A percentile compares a stretch with the other conserved stretches of the same genome.
Conservation (phyloP, 2,888 invertebrate species). For the Andrena camellia region DNA sequence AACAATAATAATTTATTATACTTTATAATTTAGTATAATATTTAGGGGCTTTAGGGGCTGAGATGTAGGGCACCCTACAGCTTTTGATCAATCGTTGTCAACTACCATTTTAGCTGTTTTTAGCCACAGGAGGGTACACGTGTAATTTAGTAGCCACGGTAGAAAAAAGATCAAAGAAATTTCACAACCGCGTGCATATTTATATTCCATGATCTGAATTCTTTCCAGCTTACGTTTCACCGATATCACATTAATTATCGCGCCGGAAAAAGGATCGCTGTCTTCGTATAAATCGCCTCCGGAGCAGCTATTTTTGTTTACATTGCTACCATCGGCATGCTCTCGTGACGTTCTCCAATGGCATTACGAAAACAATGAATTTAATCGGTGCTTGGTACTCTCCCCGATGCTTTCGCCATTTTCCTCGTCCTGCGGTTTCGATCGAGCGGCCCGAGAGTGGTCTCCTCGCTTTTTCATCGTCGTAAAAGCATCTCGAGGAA, state of each 20-base stretch:
- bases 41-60: too few relatives aligned
- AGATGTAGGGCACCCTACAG: too few relatives aligned
- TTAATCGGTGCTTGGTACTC: background rate
- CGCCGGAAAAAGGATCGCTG: conserved; percentile 13
- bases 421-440: background rate
- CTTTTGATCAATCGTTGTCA: background rate
- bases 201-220: conserved; percentile 68
- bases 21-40: too few relatives aligned
- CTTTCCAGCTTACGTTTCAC: conserved; percentile 64
- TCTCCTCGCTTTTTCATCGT: background rate
- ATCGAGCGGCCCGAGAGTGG: background rate
- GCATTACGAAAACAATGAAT: conserved; percentile 29
- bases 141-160: background rate
- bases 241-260: conserved; percentile 53
- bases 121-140: background rate
- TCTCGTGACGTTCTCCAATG: background rate
- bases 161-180: background rate
- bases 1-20: background rate
- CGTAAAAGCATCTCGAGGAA: background rate
- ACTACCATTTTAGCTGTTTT: conserved; percentile 6
- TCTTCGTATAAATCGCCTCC: background rate
- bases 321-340: background rate
- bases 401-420: background rate
- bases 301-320: background rate
- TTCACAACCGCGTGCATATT: conserved; percentile 42